These are phyloP conservation scores for Psittacara wagleri DNA, from an alignment of 2,113 vertebrate genomes.

Conservation along the genomic window DNA sequence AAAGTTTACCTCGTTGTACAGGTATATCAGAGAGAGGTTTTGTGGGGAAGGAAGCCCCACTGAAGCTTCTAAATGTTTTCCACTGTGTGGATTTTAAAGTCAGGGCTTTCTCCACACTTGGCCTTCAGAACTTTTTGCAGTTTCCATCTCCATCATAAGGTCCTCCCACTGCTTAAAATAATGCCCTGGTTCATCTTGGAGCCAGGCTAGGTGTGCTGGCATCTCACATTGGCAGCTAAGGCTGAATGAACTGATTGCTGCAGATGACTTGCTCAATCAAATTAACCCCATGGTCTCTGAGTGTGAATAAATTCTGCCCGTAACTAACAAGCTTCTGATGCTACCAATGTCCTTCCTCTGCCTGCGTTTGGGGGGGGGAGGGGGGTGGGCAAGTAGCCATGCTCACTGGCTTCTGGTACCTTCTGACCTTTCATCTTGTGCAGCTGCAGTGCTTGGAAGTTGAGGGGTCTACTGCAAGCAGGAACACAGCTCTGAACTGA, in stretches of 20 bases:
- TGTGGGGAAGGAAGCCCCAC: neutral
- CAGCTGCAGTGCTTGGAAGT: fast-evolving
- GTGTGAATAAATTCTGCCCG: fast-evolving
- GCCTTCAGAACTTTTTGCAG: neutral
- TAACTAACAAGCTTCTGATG: neutral
- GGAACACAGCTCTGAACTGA: neutral
- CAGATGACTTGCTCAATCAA: neutral
- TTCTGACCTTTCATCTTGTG: fast-evolving
- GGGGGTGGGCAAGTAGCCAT: fast-evolving
- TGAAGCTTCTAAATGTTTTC: neutral
- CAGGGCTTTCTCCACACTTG: neutral
- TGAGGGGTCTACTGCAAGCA: fast-evolving
- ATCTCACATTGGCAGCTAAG: neutral
- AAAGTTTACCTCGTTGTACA: neutral
- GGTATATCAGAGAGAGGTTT: neutral
- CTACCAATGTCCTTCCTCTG: neutral
- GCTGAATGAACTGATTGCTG: neutral
- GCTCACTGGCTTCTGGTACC: fast-evolving
- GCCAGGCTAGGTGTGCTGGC: neutral
- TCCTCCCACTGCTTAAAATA: neutral
- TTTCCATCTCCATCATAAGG: fast-evolving
- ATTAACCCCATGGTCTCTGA: neutral
- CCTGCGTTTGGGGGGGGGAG: neutral
- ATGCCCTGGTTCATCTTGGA: neutral
- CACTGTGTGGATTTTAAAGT: neutral